These are phyloP conservation scores for Cheilosia grossa DNA, from an alignment of 2,888 invertebrate genomes.

Conservation along the genomic window DNA sequence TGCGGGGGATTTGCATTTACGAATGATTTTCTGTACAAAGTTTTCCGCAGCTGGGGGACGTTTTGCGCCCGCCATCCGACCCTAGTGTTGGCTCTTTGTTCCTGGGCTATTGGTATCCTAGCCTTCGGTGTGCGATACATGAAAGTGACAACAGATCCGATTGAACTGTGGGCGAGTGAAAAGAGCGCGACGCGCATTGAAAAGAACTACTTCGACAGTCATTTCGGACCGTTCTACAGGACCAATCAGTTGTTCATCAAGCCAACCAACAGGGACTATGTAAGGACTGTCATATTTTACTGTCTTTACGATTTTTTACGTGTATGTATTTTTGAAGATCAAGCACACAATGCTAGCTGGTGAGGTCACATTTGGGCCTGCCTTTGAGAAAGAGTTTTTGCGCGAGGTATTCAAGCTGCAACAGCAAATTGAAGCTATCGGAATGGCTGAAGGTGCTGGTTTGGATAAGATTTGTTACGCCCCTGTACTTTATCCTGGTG, in stretches of 20 bases:
- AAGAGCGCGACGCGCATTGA: slow-evolving; percentile 91
- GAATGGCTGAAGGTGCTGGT: slow-evolving; percentile 84
- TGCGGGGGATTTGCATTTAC: slow-evolving; percentile 79
- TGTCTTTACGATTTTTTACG: too few species aligned
- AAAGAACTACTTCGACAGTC: slow-evolving; percentile 93
- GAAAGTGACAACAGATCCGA: slow-evolving; percentile 92
- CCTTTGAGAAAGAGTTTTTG: slow-evolving; percentile 90
- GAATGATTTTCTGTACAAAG: slow-evolving; percentile 79
- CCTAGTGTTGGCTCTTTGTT: slow-evolving; percentile 86
- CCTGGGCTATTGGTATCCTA: slow-evolving; percentile 85
- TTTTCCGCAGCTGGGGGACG: slow-evolving; percentile 83
- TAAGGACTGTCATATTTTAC: slow-evolving; percentile 78
- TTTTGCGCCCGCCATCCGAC: slow-evolving; percentile 88
- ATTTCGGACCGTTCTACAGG: slow-evolving; percentile 95
- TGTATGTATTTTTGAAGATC: slow-evolving; percentile 76
- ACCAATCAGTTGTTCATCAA: slow-evolving; percentile 94
- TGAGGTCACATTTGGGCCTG: slow-evolving; percentile 88
- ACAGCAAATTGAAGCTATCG: slow-evolving; percentile 86
- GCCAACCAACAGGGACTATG: slow-evolving; percentile 85
- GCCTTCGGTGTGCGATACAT: slow-evolving; percentile 88
- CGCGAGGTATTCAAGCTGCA: slow-evolving; percentile 89
- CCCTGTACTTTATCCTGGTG: slow-evolving; percentile 89
- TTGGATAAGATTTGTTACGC: slow-evolving; percentile 91
- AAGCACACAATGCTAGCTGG: slow-evolving; percentile 82
- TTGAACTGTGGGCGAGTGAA: slow-evolving; percentile 96